Evolutionary conservation across 2,113 vertebrate species (phyloP).

Genomic region (Ranitomeya variabilis): DNA sequence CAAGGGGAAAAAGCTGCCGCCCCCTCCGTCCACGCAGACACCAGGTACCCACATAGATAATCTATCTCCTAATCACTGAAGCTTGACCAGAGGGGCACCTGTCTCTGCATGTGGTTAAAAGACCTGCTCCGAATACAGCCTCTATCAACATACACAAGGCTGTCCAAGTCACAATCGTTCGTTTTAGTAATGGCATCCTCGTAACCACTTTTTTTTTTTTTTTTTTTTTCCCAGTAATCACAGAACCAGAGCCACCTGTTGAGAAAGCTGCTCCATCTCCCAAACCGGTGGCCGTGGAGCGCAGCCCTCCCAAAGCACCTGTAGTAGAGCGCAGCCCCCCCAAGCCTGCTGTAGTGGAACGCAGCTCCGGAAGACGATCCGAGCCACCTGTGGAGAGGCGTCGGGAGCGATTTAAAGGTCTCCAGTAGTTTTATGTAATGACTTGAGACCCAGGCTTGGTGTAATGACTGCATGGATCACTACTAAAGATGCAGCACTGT

Average conservation of each 20-base stretch:
- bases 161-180: too few species aligned
- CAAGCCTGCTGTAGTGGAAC: constrained; percentile 13
- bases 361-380: not conserved
- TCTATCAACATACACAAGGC: too few species aligned
- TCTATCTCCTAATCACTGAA: too few species aligned
- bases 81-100: too few species aligned
- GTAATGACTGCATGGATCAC: too few species aligned
- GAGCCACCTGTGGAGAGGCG: constrained; percentile 8
- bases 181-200: not conserved
- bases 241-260: constrained; percentile 20
- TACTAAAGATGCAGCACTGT: too few species aligned
- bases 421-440: not conserved
- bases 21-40: constrained; percentile 64
- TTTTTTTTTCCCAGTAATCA: not conserved
- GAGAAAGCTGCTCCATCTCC: constrained; percentile 33
- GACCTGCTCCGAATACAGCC: too few species aligned
- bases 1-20: constrained; percentile 79
- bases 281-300: not conserved
- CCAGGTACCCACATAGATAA: constrained; percentile 70
- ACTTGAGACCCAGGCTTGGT: too few species aligned
- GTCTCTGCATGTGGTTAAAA: too few species aligned
- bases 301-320: not conserved
- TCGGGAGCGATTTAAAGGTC: constrained; percentile 37
- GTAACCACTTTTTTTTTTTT: not conserved
- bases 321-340: constrained; percentile 27